Evolutionary conservation across 2,888 invertebrate genomes (phyloP).

Genomic region (Pemphredon lugubris): DNA sequence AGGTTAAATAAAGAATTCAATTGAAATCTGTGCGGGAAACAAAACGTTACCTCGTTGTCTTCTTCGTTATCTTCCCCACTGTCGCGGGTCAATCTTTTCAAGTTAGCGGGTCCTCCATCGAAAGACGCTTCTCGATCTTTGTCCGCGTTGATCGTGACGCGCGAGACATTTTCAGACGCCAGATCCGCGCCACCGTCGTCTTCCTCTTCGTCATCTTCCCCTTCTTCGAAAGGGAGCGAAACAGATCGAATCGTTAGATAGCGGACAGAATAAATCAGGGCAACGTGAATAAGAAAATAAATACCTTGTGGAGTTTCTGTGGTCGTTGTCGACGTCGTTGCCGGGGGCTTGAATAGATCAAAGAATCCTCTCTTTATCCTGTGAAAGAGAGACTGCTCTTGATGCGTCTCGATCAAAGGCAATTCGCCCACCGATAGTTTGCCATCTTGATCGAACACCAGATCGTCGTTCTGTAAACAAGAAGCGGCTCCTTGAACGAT

Average conservation of each 20-base stretch:
- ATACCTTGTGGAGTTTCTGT: conserved; percentile 46
- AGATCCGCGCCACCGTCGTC: conserved; percentile 2
- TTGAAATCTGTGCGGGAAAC: too few species aligned
- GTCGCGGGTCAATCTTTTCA: conserved; percentile 51
- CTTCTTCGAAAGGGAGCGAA: too few species aligned
- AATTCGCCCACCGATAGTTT: conserved; percentile 57
- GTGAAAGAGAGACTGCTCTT: conserved; percentile 72
- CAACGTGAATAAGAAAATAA: too few species aligned
- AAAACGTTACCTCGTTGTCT: conserved; percentile 31
- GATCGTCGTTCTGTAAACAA: conserved; percentile 76
- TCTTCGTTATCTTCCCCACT: conserved; percentile 61
- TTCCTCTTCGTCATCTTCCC: not conserved
- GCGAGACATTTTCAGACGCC: not conserved
- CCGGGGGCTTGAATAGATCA: conserved; percentile 21
- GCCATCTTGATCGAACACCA: conserved; percentile 75
- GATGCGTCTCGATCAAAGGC: conserved; percentile 66
- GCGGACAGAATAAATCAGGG: too few species aligned
- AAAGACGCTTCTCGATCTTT: conserved; percentile 6
- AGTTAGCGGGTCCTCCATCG: conserved; percentile 10
- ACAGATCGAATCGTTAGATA: too few species aligned
- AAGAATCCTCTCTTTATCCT: conserved; percentile 76
- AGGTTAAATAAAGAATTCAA: too few species aligned
- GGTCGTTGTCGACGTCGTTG: conserved; percentile 11
- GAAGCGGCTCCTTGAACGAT: too few species aligned
- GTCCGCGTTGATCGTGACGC: not conserved